phyloP scores from a whole-genome alignment of 2,797 vertebrate species.

The Coreius guichenoti region DNA sequence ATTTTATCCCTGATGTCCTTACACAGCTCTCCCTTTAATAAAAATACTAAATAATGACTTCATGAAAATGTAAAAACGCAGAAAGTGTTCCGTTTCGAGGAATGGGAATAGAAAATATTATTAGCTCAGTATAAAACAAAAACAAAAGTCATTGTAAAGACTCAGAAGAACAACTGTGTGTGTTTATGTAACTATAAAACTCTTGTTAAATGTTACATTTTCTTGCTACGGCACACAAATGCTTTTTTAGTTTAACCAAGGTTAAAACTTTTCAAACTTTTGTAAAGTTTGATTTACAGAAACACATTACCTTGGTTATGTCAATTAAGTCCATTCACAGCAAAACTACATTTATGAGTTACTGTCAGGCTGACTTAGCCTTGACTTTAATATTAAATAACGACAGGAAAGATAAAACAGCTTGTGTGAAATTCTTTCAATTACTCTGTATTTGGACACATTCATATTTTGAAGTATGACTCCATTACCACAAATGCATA shows the following conservation, averaged over 20 bases:
- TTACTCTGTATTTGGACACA: conserved; percentile 7
- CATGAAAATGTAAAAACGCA: background rate
- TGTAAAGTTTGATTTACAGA: background rate
- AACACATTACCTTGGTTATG: background rate
- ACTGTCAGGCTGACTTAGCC: conserved; percentile 29
- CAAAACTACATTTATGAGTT: background rate
- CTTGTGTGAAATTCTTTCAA: conserved; percentile 11
- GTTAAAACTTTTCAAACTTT: conserved; percentile 6
- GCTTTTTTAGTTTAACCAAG: background rate
- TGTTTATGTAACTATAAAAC: background rate
- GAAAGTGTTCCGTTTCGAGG: background rate
- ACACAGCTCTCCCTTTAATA: too few species aligned
- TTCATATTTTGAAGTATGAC: conserved; percentile 21
- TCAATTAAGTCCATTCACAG: background rate
- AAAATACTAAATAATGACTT: background rate
- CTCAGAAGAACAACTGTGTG: background rate
- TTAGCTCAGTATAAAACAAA: background rate
- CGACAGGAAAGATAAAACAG: conserved; percentile 16
- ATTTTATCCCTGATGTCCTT: too few species aligned
- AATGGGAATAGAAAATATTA: background rate
- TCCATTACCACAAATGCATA: conserved; percentile 11
- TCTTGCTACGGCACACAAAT: background rate
- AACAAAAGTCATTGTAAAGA: background rate
- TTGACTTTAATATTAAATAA: conserved; percentile 43
- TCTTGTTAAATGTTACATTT: background rate